These are phyloP conservation scores for Mionectes macconnelli DNA, from an alignment of 2,113 vertebrate species.

Conservation along the genomic window DNA sequence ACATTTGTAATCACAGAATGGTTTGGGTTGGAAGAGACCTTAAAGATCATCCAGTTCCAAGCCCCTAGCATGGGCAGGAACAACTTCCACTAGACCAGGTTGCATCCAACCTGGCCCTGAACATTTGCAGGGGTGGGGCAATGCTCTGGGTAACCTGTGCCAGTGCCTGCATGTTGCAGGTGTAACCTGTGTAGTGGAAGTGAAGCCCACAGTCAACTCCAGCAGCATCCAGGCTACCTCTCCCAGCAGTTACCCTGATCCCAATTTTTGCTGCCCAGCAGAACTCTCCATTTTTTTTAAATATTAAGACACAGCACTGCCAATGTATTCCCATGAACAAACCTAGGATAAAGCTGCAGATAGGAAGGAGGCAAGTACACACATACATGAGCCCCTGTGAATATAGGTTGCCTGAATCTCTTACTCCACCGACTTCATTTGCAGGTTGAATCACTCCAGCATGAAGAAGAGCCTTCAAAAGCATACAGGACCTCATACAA, in stretches of 20 bases:
- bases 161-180: neutral
- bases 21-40: neutral
- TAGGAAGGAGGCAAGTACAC: neutral
- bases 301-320: neutral
- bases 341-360: neutral
- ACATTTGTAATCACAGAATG: neutral
- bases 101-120: neutral
- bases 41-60: neutral
- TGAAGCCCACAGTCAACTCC: neutral
- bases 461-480: neutral
- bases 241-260: neutral
- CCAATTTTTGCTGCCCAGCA: neutral
- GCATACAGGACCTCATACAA: fast-evolving
- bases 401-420: neutral
- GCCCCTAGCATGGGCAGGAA: neutral
- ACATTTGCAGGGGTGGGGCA: neutral
- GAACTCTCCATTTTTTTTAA: neutral
- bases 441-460: neutral
- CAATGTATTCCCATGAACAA: neutral
- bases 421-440: neutral
- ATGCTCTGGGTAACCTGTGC: neutral
- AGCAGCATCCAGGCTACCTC: neutral
- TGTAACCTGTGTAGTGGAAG: fast-evolving
- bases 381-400: neutral
- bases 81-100: neutral